phyloP scores from a whole-genome alignment of 2,888 invertebrate genomes.

The Alviniconcha strummeri region DNA sequence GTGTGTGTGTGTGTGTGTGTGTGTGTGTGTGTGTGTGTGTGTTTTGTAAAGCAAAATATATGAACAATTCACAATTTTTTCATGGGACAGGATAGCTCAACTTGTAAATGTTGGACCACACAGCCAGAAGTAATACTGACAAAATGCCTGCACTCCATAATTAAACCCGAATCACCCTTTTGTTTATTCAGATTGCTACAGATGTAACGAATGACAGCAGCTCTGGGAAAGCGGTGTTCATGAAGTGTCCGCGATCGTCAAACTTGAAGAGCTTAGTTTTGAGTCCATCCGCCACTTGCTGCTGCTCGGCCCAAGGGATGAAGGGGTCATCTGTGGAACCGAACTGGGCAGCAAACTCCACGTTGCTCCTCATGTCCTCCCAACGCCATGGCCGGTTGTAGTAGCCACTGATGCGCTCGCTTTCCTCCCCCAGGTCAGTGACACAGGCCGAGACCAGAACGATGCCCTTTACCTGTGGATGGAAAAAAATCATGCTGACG shows the following conservation, averaged over 20 bases:
- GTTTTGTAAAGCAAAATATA: too few species aligned
- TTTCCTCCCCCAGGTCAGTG: constrained; percentile 62
- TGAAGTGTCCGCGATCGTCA: constrained; percentile 65
- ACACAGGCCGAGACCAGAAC: constrained; percentile 67
- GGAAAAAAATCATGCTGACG: background rate
- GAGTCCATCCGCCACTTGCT: constrained; percentile 57
- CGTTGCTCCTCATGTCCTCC: constrained; percentile 58
- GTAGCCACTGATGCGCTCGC: constrained; percentile 65
- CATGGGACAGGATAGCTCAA: too few species aligned
- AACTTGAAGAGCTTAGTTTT: constrained; percentile 56
- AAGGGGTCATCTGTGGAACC: constrained; percentile 68
- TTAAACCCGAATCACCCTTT: background rate
- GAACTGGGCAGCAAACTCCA: constrained; percentile 61
- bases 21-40: too few species aligned
- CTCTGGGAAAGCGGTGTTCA: constrained; percentile 62
- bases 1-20: too few species aligned
- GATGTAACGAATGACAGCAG: constrained; percentile 56
- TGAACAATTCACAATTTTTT: too few species aligned
- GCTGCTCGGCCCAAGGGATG: constrained; percentile 60
- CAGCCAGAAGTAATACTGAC: too few species aligned
- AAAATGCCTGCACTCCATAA: too few species aligned
- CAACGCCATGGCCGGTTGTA: constrained; percentile 68
- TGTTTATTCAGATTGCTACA: constrained; percentile 2
- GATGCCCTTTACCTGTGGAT: constrained; percentile 58
- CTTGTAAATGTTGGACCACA: too few species aligned